Evolutionary conservation across 1,140 invertebrate genomes (phyloP), one percentile per base, ranked within the genome.

Genomic region (Lordiphosa stackelbergi): DNA sequence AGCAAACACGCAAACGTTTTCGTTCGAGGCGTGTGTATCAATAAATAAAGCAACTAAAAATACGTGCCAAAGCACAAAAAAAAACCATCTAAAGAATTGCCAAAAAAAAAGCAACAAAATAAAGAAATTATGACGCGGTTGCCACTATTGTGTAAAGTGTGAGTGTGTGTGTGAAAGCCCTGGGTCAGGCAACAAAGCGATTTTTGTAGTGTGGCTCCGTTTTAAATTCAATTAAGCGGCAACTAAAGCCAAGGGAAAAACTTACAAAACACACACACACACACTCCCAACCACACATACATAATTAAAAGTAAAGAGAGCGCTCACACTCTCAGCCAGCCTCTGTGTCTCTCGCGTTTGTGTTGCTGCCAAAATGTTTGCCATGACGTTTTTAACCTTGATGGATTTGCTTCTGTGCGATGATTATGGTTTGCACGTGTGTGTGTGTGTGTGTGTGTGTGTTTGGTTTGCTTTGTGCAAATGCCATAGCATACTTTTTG

Each of bases 21-120:
- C n/a, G n/a, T 24, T 53, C 61, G 59, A 43, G 51, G 36, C 73
- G 73, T 73, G 73, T 77, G 73, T 73, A 66, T 78, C 73, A 77
- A 77, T 77, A 77, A 77, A 78, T 78, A 77, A 77, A 72, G 49
- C 41, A 56, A 78, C 73, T 77, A 78, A 78, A 77, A 77, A 77
- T 77, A 77, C 73, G 58, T 57, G 73, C 54, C 43, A 63, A 42
- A 52, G 24, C 43, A 64, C 48, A 66, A 61, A 65, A 66, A 61
- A 65, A 66, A 16, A 16, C 1, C 63, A 66, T 51, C 61, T 61
- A 61, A 59, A 51, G 53, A 48, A 48, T 7, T 16, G 35, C 41
- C 52, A 37, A 12, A 34, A 31, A 16, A 28, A 13, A 12, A 19
- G 53, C 7, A 57, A 5, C 55, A 53, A 12, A 56, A 38, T 12